These are phyloP conservation scores for Phengaris arion DNA, from an alignment of 2,888 invertebrate species.

Conservation along the genomic window DNA sequence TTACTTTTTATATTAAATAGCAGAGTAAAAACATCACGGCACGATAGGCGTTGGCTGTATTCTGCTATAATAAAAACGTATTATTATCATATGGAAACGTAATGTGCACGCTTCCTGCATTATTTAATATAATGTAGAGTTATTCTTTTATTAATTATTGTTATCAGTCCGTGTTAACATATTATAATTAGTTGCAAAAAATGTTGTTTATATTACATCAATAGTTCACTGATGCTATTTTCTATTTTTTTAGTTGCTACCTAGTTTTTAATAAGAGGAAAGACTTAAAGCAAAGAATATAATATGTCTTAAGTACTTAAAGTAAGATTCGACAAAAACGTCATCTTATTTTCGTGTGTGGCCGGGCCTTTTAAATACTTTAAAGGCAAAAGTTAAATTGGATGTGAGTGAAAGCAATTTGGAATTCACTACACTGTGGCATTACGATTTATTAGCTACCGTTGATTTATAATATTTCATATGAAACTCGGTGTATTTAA, in stretches of 20 bases:
- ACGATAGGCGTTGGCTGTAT: conserved; percentile 33
- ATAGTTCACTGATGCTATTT: background rate
- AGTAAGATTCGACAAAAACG: background rate
- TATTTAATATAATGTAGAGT: conserved; percentile 39
- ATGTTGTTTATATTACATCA: background rate
- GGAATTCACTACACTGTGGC: conserved; percentile 29
- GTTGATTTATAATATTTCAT: conserved; percentile 33
- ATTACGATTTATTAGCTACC: conserved; percentile 31
- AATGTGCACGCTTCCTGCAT: conserved; percentile 47
- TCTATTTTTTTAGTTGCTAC: too few relatives aligned
- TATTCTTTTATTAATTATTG: conserved; percentile 22
- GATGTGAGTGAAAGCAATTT: conserved; percentile 28
- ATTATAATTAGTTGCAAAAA: conserved; percentile 4
- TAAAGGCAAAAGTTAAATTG: conserved; percentile 8
- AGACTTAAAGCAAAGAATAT: too few relatives aligned
- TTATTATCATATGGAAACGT: conserved; percentile 52
- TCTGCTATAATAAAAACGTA: conserved; percentile 56
- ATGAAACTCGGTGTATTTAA: conserved; percentile 31
- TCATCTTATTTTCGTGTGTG: background rate
- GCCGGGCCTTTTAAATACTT: background rate
- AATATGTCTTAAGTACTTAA: background rate
- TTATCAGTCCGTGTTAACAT: conserved; percentile 1
- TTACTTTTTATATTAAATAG: conserved; percentile 16
- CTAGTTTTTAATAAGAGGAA: too few relatives aligned
- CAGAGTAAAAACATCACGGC: background rate